phyloP scores from a whole-genome alignment of 1,140 invertebrate genomes.

The Orius insidiosus region DNA sequence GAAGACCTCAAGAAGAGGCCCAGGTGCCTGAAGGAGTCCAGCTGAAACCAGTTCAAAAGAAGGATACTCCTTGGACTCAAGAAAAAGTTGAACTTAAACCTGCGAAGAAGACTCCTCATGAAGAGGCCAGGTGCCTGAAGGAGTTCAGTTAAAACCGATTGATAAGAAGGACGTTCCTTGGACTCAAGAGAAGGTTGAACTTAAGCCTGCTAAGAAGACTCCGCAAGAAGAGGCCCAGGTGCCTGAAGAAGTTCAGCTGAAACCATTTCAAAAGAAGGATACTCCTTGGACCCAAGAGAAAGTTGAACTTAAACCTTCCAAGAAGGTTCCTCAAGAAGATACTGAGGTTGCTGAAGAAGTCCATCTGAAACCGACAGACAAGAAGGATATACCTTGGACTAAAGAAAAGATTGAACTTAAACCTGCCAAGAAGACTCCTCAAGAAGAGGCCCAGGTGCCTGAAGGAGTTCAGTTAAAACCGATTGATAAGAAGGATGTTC shows the following conservation, averaged over 20 bases:
- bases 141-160: no score
- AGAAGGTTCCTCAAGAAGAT: slow-evolving; percentile 17
- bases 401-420: slow-evolving; percentile 2
- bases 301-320: slow-evolving; percentile 23
- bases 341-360: background rate
- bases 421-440: background rate
- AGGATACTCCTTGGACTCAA: slow-evolving; percentile 17
- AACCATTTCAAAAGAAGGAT: slow-evolving; percentile 12
- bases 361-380: background rate
- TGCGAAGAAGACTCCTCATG: no score
- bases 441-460: background rate
- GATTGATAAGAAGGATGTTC: no score
- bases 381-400: background rate
- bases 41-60: background rate
- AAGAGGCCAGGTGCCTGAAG: no score
- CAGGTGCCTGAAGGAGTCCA: no score
- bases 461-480: no score
- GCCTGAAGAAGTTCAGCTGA: slow-evolving; percentile 13
- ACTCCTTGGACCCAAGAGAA: slow-evolving; percentile 25
- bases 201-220: slow-evolving; percentile 2
- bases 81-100: no score
- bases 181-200: no score
- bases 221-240: slow-evolving; percentile 7
- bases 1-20: no score
- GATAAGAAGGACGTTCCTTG: no score